phyloP scores from a whole-genome alignment of 2,888 invertebrate species.

The Gandaritis pyraliata region DNA sequence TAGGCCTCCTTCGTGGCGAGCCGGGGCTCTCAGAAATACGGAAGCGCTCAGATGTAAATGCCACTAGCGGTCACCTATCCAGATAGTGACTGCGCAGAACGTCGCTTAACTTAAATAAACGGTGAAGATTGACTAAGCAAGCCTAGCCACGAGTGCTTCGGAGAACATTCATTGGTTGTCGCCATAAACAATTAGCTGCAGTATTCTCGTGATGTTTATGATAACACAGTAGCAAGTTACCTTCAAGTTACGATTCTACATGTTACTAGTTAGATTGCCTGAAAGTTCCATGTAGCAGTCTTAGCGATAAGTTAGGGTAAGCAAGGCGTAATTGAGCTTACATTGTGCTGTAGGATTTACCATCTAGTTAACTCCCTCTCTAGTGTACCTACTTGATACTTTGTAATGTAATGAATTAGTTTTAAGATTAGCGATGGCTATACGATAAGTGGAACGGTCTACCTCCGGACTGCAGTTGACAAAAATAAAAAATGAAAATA shows the following conservation, averaged over 20 bases:
- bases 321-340: slow-evolving; percentile 23
- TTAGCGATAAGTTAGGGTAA: slow-evolving; percentile 22
- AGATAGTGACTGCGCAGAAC: too few relatives aligned
- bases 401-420: slow-evolving; percentile 30
- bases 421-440: slow-evolving; percentile 26
- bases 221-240: background rate
- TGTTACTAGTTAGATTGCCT: slow-evolving; percentile 5
- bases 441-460: slow-evolving; percentile 15
- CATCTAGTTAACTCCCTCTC: slow-evolving; percentile 13
- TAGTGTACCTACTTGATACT: slow-evolving; percentile 5
- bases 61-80: too few relatives aligned
- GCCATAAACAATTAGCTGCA: too few relatives aligned
- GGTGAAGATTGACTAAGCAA: too few relatives aligned
- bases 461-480: background rate
- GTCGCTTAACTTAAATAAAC: too few relatives aligned
- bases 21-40: too few relatives aligned
- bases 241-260: background rate
- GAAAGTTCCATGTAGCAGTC: slow-evolving; percentile 10
- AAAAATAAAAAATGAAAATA: too few relatives aligned
- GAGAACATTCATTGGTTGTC: too few relatives aligned
- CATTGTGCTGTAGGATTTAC: slow-evolving; percentile 22
- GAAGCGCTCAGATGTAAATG: too few relatives aligned
- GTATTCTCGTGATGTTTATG: too few relatives aligned
- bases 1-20: too few relatives aligned
- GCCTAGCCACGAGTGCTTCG: too few relatives aligned